Base-by-base conservation (phyloP, 2,797 vertebrate species). In the Erithacus rubecula region DNA sequence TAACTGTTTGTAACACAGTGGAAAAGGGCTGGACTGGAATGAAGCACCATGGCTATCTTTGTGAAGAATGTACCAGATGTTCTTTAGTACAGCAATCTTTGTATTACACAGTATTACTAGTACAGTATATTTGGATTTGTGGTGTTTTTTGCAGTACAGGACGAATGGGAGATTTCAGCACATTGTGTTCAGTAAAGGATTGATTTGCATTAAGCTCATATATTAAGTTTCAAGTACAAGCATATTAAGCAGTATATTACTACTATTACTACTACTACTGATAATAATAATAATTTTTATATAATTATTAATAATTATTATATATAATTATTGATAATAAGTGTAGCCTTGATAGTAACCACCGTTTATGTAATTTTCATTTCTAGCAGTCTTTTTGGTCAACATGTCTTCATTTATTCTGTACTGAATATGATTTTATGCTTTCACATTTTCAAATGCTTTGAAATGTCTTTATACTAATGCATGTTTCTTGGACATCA, bases 131-230 rank as follows among this genome's bases (percentile, higher is more conserved):
- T 9, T 9, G 7, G 7, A 44, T 41, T 49, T 62, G 9, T 32
- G 15, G 4, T 27, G 4, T 12, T 8, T 49, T 83, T 75, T 62
- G 10, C 24, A 62, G 19, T 13, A 67, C 0, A 36, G 29, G 3
- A 56, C 3, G 41, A 55, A 44, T 3, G 0, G 4, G 6, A 39
- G 4, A 37, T 64, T 68, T 64, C 18, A 59, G 68, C 26, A 53
- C 0, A 5, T 7, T 34, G 0, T 41, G 18, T 16, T 24, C 8
- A 24, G 1, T 32, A 21, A 80, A 62, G 24, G 6, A 47, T 80
- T 67, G 19, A 63, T 32, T 34, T 58, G 5, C 24, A 23, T 29
- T 26, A 72, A 26, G 3, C 6, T 58, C 49, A 34, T 59, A 16
- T 43, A 9, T 46, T 46, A 44, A 43, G 5, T 58, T 76, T 16